These are phyloP conservation scores for Petromus typicus DNA, from an alignment of 2,113 vertebrate species.

Conservation along the genomic window DNA sequence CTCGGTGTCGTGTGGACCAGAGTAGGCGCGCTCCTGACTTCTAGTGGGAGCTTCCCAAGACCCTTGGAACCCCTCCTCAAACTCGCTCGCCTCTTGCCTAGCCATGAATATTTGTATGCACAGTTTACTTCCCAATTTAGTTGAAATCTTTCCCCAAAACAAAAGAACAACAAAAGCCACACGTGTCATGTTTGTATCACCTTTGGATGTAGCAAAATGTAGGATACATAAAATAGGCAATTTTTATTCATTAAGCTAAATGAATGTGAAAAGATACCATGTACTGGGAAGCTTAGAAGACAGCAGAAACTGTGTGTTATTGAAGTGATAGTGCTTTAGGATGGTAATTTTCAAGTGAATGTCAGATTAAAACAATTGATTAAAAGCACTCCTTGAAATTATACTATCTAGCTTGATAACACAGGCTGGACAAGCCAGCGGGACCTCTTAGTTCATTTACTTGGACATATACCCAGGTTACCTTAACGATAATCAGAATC, in stretches of 20 bases:
- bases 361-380: not conserved
- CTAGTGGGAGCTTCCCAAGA: not conserved
- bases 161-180: not conserved
- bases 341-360: not conserved
- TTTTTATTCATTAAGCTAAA: not conserved
- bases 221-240: not conserved
- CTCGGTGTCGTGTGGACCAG: rapidly evolving
- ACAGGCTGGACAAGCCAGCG: not conserved
- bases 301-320: not conserved
- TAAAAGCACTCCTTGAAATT: not conserved
- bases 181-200: not conserved
- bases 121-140: not conserved
- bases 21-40: rapidly evolving
- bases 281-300: not conserved
- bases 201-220: not conserved
- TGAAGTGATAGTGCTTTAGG: not conserved
- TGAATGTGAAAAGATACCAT: not conserved
- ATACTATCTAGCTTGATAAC: not conserved
- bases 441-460: not conserved
- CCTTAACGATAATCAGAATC: not conserved
- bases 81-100: not conserved
- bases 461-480: not conserved
- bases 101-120: not conserved
- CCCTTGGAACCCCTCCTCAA: not conserved
- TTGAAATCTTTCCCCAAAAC: not conserved